Conservation (phyloP, 2,113 vertebrate species). For the Rhadina sibilatrix region DNA sequence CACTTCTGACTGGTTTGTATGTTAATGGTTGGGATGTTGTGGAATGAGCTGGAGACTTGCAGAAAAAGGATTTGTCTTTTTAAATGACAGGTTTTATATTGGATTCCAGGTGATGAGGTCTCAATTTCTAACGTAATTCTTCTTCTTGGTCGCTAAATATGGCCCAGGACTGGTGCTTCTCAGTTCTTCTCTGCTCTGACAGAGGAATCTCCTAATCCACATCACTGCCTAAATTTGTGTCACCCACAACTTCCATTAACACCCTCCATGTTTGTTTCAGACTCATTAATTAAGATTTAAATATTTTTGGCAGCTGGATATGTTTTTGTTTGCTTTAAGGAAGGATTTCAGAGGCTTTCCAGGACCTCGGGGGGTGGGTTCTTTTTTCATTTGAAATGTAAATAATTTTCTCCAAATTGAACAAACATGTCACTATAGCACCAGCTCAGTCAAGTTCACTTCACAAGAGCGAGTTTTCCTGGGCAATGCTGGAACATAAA, state of each 20-base stretch:
- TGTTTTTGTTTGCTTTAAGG: neutral
- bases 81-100: neutral
- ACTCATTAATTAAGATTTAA: neutral
- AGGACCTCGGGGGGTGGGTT: neutral
- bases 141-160: neutral
- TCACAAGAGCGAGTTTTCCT: neutral
- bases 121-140: neutral
- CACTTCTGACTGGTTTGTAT: neutral
- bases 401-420: slow-evolving; percentile 15
- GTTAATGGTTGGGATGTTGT: neutral
- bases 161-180: neutral
- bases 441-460: neutral
- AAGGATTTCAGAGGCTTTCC: neutral
- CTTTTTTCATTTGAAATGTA: neutral
- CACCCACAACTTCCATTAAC: neutral
- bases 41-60: neutral
- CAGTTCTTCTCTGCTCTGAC: neutral
- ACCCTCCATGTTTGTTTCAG: neutral
- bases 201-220: neutral
- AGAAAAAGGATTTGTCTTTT: neutral
- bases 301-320: neutral
- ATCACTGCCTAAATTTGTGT: neutral
- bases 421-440: neutral
- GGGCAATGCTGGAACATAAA: neutral
- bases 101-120: neutral